Conservation (phyloP, 1,140 invertebrate species). For the Conus betulinus region DNA sequence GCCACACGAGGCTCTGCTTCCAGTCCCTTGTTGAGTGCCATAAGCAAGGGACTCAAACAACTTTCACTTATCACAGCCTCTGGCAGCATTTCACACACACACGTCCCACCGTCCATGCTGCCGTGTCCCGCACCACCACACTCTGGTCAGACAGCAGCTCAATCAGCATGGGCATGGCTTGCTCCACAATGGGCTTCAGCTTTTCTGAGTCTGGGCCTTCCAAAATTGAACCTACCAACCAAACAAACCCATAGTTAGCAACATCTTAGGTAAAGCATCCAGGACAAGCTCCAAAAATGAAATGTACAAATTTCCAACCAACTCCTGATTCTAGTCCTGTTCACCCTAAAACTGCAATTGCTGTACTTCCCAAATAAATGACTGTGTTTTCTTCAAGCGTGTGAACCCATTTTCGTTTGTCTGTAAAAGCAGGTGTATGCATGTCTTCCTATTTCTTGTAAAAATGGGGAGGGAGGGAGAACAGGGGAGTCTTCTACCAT, state of each 20-base stretch:
- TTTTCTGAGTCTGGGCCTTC: conserved; percentile 93
- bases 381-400: too few relatives aligned
- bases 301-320: too few relatives aligned
- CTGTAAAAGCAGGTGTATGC: too few relatives aligned
- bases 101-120: conserved; percentile 98
- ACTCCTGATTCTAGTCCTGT: too few relatives aligned
- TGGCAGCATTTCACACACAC: conserved; percentile 97
- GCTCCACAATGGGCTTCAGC: conserved; percentile 94
- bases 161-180: conserved; percentile 97
- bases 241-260: neutral
- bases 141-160: conserved; percentile 90
- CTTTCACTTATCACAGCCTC: conserved; percentile 95
- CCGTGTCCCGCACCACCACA: conserved; percentile 96
- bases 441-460: too few relatives aligned
- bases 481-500: too few relatives aligned
- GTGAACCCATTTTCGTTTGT: too few relatives aligned
- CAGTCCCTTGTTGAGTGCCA: conserved; percentile 92
- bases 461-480: too few relatives aligned
- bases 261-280: too few relatives aligned
- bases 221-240: conserved; percentile 86
- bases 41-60: conserved; percentile 85
- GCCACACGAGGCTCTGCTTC: conserved; percentile 95
- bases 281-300: too few relatives aligned
- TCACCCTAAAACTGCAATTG: too few relatives aligned
- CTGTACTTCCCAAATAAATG: too few relatives aligned